These are phyloP conservation scores for Dolichomitus sp. DNA, from an alignment of 2,888 invertebrate species.

Conservation along the genomic window DNA sequence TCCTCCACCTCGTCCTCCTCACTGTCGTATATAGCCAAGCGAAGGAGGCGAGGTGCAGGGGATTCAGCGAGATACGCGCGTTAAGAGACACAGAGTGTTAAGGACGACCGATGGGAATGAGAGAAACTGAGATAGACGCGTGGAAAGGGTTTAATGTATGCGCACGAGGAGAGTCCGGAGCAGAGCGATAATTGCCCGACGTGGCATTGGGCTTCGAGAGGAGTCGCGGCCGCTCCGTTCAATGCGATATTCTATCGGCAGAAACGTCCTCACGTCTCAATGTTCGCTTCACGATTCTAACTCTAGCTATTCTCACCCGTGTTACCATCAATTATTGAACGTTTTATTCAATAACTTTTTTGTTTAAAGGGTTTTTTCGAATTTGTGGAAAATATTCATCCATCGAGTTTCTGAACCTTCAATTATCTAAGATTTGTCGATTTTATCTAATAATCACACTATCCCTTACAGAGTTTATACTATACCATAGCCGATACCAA, in stretches of 20 bases:
- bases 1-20: constrained; percentile 43
- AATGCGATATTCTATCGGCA: constrained; percentile 74
- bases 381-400: too few relatives aligned
- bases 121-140: constrained; percentile 51
- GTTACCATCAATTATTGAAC: constrained; percentile 26
- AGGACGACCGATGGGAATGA: constrained; percentile 53
- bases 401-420: too few relatives aligned
- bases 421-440: too few relatives aligned
- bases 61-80: constrained; percentile 65
- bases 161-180: constrained; percentile 70
- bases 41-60: constrained; percentile 40
- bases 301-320: constrained; percentile 12
- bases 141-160: constrained; percentile 76
- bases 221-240: constrained; percentile 45
- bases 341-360: background rate
- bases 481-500: too few relatives aligned
- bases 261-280: constrained; percentile 79
- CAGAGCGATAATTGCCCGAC: constrained; percentile 83
- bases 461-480: too few relatives aligned
- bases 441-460: too few relatives aligned
- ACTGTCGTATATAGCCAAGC: constrained; percentile 44
- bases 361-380: background rate
- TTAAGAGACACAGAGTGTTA: constrained; percentile 54
- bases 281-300: constrained; percentile 72
- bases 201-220: constrained; percentile 75